phyloP scores from a whole-genome alignment of 1,140 invertebrate genomes.

The Ylistrum balloti region DNA sequence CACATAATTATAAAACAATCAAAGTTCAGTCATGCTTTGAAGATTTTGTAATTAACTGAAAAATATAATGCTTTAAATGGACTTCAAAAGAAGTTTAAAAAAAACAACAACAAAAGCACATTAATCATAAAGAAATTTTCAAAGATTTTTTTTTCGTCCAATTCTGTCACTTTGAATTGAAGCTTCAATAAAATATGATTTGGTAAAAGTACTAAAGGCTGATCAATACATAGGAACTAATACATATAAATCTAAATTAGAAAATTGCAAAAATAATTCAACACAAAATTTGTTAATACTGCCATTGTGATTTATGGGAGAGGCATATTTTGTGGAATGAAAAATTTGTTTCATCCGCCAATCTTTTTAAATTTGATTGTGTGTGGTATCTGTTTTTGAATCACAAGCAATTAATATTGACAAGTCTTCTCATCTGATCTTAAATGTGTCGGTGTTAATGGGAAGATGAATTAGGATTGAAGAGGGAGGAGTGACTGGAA shows the following conservation, averaged over 20 bases:
- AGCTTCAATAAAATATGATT: background rate
- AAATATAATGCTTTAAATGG: no score
- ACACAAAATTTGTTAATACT: background rate
- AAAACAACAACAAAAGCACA: no score
- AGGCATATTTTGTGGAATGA: background rate
- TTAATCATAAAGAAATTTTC: no score
- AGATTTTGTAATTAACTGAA: no score
- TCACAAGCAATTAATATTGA: background rate
- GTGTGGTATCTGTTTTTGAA: conserved; percentile 9
- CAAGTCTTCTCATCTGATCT: background rate
- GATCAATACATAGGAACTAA: conserved; percentile 6
- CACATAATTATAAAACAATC: no score
- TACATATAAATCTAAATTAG: conserved; percentile 19
- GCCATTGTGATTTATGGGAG: background rate
- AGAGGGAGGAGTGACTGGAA: no score
- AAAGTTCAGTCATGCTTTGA: no score
- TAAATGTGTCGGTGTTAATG: background rate
- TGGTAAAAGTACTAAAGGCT: background rate
- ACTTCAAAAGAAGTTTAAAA: no score
- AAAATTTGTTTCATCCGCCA: background rate
- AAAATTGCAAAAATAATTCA: background rate
- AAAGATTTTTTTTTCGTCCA: no score
- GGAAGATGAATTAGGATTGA: no score
- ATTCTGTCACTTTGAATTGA: no score
- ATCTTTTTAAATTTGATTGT: conserved; percentile 21